Evolutionary conservation across 2,113 vertebrate species (phyloP), one percentile per base, ranked within the genome.

Genomic region (Ctenomys sociabilis): DNA sequence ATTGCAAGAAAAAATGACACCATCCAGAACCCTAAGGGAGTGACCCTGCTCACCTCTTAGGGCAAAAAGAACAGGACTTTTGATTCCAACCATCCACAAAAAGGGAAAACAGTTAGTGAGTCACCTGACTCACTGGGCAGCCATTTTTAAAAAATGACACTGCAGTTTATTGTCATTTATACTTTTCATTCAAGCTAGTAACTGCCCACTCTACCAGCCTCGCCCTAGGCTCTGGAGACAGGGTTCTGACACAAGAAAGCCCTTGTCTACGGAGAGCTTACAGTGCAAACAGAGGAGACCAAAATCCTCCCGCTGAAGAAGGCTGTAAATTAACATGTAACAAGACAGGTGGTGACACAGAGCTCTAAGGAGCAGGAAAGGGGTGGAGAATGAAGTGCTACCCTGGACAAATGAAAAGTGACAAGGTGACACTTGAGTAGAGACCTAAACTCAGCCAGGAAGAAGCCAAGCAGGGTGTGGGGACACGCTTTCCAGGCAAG

Each of bases 131-230:
- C 28, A 85, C n/a, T 16, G 4, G 68, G 93, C 45, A 82, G 95
- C 87, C 93, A 61, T 85, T 52, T 83, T 88, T 81, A 7, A 9
- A 94, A 93, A 93, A 78, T 91, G 90, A 54, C 90, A 89, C 7
- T 49, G 77, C 90, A 85, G 59, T 64, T 91, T 64, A 40, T 12
- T 86, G 6, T 77, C 61, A 12, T 59, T 19, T 30, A 75, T 12
- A 63, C 80, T 52, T 66, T 84, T 84, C 64, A 81, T 59, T 43
- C 37, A 24, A 52, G 26, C 10, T 28, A 35, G 16, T 35, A 32
- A 70, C 40, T n/a, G 28, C n/a, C 93, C 54, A 2, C 2, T 30
- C 43, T 13, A 14, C 90, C 61, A 64, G 45, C 35, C 54, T 17
- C 1, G n/a, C 35, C 11, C 9, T 1, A 26, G 80, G 86, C 75